Conservation (phyloP, 2,888 invertebrate species). For the Lapara coniferarum region DNA sequence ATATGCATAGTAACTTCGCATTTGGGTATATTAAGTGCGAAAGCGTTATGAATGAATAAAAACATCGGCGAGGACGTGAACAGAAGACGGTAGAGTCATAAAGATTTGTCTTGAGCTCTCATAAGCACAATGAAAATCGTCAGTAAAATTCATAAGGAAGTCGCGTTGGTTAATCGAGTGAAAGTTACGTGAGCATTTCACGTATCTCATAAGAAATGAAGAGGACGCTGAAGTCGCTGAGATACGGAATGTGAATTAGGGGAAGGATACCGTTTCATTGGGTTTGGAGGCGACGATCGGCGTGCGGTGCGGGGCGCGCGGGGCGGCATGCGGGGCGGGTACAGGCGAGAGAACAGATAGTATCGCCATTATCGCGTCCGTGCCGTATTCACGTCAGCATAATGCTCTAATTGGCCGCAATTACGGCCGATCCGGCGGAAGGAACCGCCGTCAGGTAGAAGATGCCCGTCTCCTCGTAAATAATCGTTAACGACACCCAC, state of each 20-base stretch:
- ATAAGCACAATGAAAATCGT: conserved; percentile 64
- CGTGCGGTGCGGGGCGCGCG: conserved; percentile 29
- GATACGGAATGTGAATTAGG: conserved; percentile 75
- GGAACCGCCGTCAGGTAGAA: conserved; percentile 76
- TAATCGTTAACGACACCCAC: conserved; percentile 78
- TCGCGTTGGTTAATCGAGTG: conserved; percentile 74
- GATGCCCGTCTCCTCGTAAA: conserved; percentile 77
- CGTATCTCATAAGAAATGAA: conserved; percentile 70
- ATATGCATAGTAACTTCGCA: conserved; percentile 15
- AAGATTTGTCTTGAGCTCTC: conserved; percentile 56
- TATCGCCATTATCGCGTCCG: conserved; percentile 78
- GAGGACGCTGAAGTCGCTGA: conserved; percentile 64
- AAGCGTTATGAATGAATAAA: conserved; percentile 52
- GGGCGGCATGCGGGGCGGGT: conserved; percentile 33
- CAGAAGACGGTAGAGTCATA: conserved; percentile 56
- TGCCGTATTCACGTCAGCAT: conserved; percentile 82
- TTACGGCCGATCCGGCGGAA: conserved; percentile 77
- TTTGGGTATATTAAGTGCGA: conserved; percentile 35
- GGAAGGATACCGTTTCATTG: conserved; percentile 68
- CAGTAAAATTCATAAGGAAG: conserved; percentile 65
- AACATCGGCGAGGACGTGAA: conserved; percentile 42
- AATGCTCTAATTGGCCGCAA: conserved; percentile 83
- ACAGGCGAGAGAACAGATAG: conserved; percentile 64
- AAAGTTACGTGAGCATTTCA: conserved; percentile 75
- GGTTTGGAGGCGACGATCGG: conserved; percentile 50